A percentile compares a stretch with the other conserved stretches of the same genome.
Evolutionary conservation across 2,113 vertebrate species (phyloP).

Genomic region (Azemiops feae): DNA sequence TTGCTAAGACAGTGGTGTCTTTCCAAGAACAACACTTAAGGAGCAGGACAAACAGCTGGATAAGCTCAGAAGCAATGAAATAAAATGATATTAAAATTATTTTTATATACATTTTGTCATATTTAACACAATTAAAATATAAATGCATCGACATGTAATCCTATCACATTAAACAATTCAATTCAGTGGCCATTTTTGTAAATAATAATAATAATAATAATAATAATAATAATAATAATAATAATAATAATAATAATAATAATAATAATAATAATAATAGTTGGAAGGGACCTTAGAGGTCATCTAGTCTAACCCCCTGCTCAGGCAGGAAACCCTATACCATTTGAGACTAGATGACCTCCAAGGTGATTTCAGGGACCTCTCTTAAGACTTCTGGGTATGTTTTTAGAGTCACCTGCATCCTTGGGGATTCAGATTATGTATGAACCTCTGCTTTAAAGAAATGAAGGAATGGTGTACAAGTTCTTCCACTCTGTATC

Average conservation of each 20-base stretch:
- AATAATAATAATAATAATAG: too few relatives aligned
- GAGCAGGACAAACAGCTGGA: neutral
- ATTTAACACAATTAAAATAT: neutral
- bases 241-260: too few relatives aligned
- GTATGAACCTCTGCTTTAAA: neutral
- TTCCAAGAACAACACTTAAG: neutral
- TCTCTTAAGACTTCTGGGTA: neutral
- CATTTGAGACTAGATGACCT: too few relatives aligned
- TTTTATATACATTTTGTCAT: neutral
- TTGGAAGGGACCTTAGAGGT: too few relatives aligned
- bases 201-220: too few relatives aligned
- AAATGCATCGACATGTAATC: neutral
- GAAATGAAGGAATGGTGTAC: neutral
- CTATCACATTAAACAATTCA: neutral
- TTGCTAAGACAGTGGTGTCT: neutral
- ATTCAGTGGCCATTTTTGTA: neutral
- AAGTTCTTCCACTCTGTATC: neutral
- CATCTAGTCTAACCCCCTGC: too few relatives aligned
- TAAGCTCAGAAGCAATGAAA: neutral
- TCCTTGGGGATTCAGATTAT: neutral
- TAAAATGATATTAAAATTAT: neutral
- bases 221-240: too few relatives aligned
- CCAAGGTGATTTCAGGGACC: neutral
- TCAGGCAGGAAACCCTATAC: too few relatives aligned
- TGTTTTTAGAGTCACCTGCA: neutral